Evolutionary conservation across 2,888 invertebrate genomes (phyloP), one percentile per base, ranked within the genome.

Genomic region (Apamea anceps): DNA sequence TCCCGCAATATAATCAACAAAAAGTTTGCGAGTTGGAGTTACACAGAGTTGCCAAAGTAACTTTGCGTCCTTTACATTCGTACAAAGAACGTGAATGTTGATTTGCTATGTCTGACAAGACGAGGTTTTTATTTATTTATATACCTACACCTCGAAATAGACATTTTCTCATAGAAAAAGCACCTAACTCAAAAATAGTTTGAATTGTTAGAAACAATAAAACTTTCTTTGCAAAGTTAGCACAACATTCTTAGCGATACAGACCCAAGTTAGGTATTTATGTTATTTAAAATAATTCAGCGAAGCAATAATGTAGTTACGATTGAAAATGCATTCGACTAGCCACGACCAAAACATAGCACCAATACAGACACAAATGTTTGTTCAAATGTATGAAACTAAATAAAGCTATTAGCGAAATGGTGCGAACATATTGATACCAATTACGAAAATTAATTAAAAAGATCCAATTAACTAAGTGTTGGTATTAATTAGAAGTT

Each of bases 401-500:
- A 76, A 85, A 82, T 85, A 28, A 80, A 90, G 70, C 76, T 71
- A 90, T 88, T 87, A 90, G 80, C 74, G 71, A 81, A 85, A 87
- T 81, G 82, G 81, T 79, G 79, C 79, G 73, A 78, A 78, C 70
- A 81, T 85, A 77, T 77, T 76, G 63, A 70, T 81, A 70, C 51
- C 89, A 89, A 84, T 89, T 88, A 89, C 75, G 79, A 79, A 85
- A 90, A 86, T 88, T 87, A 89, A 90, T 90, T 88, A 80, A 77
- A 88, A 68, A 79, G 63, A 86, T 79, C 85, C 85, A 90, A 89
- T 89, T 85, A 87, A 88, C 80, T 87, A 83, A 90, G 80, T 84
- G 90, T 80, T 79, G 73, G 48, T 80, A 60, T 81, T 65, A 86
- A 85, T 77, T 82, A 81, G 75, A 37, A 65, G 78, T 67, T 87